Percentiles rank a stretch among this genome's conserved stretches.
These are phyloP conservation scores for Fulica atra DNA, from an alignment of 2,113 vertebrate species.

Conservation along the genomic window DNA sequence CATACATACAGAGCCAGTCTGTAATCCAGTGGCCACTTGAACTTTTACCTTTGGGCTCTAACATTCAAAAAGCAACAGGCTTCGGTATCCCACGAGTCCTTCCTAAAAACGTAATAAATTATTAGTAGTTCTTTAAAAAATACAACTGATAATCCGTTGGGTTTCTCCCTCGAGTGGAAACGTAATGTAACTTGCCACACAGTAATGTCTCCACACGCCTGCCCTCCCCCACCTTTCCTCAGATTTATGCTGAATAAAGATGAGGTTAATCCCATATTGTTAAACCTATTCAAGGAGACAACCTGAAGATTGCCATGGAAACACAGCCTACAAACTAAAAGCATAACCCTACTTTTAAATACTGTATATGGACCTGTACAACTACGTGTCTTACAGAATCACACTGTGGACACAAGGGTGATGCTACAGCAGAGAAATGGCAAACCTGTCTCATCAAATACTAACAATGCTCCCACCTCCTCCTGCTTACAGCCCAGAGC, in stretches of 20 bases:
- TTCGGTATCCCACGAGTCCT: neutral
- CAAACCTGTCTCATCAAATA: neutral
- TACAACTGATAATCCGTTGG: neutral
- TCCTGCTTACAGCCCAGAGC: neutral
- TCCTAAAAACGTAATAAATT: neutral
- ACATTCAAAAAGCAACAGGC: neutral
- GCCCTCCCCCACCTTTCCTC: neutral
- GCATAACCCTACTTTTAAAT: slow-evolving; percentile 2
- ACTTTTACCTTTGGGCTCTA: slow-evolving; percentile 26
- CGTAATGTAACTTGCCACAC: slow-evolving; percentile 6
- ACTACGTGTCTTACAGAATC: neutral
- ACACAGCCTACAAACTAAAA: slow-evolving; percentile 31
- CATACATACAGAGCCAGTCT: neutral
- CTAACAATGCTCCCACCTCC: neutral
- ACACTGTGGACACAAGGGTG: neutral
- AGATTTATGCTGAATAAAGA: slow-evolving; percentile 55
- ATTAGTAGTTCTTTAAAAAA: no score
- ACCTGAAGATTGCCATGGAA: slow-evolving; percentile 65
- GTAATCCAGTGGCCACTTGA: slow-evolving; percentile 18
- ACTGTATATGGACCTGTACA: neutral
- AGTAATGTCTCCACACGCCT: neutral
- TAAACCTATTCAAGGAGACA: slow-evolving; percentile 41
- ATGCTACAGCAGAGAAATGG: neutral
- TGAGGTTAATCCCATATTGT: slow-evolving; percentile 54
- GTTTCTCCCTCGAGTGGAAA: neutral